Evolutionary conservation across 1,140 invertebrate species (phyloP).

Genomic region (Steinernema feltiae): DNA sequence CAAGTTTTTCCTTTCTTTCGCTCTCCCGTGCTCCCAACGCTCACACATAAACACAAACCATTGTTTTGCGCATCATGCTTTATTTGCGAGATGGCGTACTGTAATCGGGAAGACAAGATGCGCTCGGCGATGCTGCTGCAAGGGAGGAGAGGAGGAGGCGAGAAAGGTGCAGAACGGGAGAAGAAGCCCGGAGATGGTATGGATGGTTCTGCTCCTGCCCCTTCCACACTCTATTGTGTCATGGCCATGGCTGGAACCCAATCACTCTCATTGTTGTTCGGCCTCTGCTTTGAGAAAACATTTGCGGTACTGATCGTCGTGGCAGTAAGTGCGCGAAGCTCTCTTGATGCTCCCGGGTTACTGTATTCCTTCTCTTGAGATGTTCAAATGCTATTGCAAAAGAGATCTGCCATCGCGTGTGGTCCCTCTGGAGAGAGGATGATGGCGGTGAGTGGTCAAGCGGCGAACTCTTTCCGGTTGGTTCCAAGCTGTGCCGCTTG

Average conservation of each 20-base stretch:
- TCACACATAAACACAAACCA: conserved; percentile 14
- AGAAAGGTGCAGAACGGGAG: neutral
- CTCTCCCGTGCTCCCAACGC: neutral
- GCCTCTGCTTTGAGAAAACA: neutral
- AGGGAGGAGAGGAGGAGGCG: neutral
- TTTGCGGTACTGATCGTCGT: neutral
- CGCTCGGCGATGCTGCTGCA: neutral
- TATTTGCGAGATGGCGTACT: conserved; percentile 12
- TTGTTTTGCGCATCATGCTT: conserved; percentile 4
- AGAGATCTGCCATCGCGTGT: neutral
- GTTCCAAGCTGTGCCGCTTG: conserved; percentile 1
- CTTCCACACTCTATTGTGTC: conserved; percentile 10
- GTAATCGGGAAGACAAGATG: conserved; percentile 4
- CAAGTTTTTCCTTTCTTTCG: conserved; percentile 14
- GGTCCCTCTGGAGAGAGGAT: neutral
- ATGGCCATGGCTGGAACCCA: conserved; percentile 13
- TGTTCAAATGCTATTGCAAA: neutral
- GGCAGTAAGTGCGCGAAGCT: neutral
- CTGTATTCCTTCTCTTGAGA: neutral
- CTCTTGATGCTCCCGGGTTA: neutral
- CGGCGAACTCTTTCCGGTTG: neutral
- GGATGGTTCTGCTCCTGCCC: conserved; percentile 4
- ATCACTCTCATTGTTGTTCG: conserved; percentile 1
- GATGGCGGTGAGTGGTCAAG: too few species aligned
- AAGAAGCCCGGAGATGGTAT: too few species aligned